Conservation (phyloP, 1,140 invertebrate genomes). For the Sminthurides bifidus region DNA sequence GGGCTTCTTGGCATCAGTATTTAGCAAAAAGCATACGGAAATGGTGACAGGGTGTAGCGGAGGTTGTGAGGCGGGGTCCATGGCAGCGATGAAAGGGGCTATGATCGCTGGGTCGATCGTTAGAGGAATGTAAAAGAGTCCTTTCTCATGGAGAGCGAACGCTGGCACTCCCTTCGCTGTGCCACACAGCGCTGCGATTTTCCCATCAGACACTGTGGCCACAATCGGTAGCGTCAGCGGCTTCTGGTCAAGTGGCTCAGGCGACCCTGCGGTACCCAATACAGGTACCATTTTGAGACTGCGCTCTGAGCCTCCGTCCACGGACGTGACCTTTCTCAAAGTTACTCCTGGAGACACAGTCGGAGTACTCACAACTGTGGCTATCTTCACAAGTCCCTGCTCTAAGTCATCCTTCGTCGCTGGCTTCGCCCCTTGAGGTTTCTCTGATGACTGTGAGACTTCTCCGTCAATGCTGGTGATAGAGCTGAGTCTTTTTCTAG, state of each 20-base stretch:
- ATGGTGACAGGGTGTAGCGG: slow-evolving; percentile 82
- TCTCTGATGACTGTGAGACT: not conserved
- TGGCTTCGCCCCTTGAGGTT: not conserved
- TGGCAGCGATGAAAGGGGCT: slow-evolving; percentile 41
- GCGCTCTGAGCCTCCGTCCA: too few relatives aligned
- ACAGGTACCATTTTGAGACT: not conserved
- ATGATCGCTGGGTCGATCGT: slow-evolving; percentile 68
- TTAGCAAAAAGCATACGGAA: slow-evolving; percentile 60
- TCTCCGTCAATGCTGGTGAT: not conserved
- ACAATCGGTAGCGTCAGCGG: not conserved
- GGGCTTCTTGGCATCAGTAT: not conserved
- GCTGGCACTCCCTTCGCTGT: slow-evolving; percentile 51
- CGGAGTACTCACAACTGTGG: too few relatives aligned
- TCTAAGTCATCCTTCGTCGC: not conserved
- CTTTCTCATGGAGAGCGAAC: slow-evolving; percentile 68
- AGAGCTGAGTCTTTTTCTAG: too few relatives aligned
- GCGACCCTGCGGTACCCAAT: not conserved
- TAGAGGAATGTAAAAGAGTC: slow-evolving; percentile 81
- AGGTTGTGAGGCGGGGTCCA: slow-evolving; percentile 38
- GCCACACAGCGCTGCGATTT: not conserved
- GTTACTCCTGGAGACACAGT: too few relatives aligned
- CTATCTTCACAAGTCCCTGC: too few relatives aligned
- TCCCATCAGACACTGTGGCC: not conserved
- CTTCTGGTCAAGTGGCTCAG: not conserved
- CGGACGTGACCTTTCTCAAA: too few relatives aligned